Evolutionary conservation across 2,888 invertebrate species (phyloP).

Genomic region (Leptura quadrifasciata): DNA sequence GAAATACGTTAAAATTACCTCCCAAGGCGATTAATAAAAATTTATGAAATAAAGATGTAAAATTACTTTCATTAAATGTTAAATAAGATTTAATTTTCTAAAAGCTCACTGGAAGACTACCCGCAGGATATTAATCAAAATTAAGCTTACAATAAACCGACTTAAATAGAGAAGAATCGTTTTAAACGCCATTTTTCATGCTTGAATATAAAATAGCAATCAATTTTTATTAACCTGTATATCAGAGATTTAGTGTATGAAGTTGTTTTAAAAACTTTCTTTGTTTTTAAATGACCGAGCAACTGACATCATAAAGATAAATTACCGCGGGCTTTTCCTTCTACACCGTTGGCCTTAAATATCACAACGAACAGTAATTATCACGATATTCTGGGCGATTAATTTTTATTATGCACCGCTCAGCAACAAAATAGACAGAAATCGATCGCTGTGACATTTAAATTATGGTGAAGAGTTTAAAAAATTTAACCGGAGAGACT

Average conservation of each 20-base stretch:
- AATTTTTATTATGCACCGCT: conserved; percentile 33
- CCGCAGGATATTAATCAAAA: conserved; percentile 61
- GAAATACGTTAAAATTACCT: neutral
- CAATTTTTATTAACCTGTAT: conserved; percentile 56
- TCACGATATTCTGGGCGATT: conserved; percentile 23
- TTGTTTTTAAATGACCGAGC: conserved; percentile 54
- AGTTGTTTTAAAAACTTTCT: conserved; percentile 46
- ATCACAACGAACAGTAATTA: conserved; percentile 25
- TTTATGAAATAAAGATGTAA: conserved; percentile 13
- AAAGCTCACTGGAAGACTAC: conserved; percentile 23
- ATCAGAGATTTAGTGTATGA: conserved; percentile 33
- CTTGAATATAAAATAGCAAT: conserved; percentile 45
- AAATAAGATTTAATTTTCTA: conserved; percentile 15
- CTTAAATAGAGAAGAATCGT: conserved; percentile 51
- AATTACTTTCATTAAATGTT: conserved; percentile 17
- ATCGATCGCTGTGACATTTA: neutral
- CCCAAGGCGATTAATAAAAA: neutral
- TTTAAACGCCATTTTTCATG: conserved; percentile 43
- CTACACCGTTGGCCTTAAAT: conserved; percentile 32
- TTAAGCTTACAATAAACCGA: conserved; percentile 59
- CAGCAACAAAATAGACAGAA: conserved; percentile 17
- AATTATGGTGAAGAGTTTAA: neutral
- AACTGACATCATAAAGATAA: conserved; percentile 51
- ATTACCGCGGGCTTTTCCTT: conserved; percentile 37
- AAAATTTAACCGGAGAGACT: neutral